Conservation (phyloP, 2,888 invertebrate species). For the Drosophila siamana region DNA sequence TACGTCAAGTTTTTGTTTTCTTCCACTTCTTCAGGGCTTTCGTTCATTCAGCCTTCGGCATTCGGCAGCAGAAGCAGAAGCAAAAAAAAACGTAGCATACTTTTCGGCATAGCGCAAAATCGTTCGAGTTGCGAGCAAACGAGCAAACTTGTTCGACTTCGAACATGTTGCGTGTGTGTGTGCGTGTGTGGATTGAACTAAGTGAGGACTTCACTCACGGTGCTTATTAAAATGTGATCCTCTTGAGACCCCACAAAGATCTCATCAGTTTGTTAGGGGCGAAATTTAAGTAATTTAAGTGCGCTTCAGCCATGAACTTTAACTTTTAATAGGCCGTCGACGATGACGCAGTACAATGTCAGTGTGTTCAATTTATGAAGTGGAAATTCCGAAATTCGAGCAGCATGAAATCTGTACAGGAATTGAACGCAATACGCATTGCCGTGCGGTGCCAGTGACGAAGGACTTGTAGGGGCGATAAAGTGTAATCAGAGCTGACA, state of each 20-base stretch:
- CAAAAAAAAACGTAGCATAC: constrained; percentile 34
- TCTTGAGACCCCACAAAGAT: no score
- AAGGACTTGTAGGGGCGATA: constrained; percentile 6
- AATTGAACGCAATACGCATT: not conserved
- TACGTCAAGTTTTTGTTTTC: constrained; percentile 2
- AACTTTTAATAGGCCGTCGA: not conserved
- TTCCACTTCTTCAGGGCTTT: not conserved
- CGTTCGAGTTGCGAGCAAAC: constrained; percentile 11
- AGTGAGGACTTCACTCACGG: not conserved
- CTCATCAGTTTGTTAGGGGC: no score
- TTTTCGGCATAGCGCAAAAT: not conserved
- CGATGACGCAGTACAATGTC: not conserved
- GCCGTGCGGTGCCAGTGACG: no score
- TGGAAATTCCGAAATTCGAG: constrained; percentile 1
- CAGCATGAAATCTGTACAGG: constrained; percentile 17
- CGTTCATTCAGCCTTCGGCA: no score
- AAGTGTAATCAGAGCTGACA: constrained; percentile 41
- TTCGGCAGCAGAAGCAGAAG: no score
- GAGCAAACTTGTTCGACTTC: constrained; percentile 3
- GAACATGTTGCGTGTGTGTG: constrained; percentile 43
- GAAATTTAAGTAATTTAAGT: not conserved
- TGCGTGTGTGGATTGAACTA: not conserved
- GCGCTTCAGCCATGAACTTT: no score
- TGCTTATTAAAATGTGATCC: no score
- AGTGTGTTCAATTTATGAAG: constrained; percentile 1